These are phyloP conservation scores for Troides oblongomaculatus DNA, from an alignment of 2,888 invertebrate genomes.

Conservation along the genomic window DNA sequence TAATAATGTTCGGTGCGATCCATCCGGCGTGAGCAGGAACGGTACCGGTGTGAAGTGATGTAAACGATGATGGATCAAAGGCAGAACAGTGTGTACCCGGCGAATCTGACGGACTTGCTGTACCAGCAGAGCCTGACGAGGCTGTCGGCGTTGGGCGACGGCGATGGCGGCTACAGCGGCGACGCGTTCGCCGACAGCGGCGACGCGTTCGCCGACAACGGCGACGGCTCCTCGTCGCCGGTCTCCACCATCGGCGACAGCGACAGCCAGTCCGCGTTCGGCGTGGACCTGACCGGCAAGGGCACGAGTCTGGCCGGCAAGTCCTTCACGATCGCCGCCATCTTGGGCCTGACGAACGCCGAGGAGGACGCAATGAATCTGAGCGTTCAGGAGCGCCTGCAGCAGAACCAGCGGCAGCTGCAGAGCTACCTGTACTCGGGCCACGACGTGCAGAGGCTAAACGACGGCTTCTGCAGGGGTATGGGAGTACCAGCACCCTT, in stretches of 20 bases:
- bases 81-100: constrained; percentile 55
- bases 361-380: constrained; percentile 77
- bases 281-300: constrained; percentile 71
- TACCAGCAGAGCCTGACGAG: constrained; percentile 64
- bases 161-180: constrained; percentile 51
- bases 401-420: constrained; percentile 66
- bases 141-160: constrained; percentile 48
- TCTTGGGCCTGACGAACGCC: constrained; percentile 85
- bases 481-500: constrained; percentile 56
- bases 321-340: constrained; percentile 93
- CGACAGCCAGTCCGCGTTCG: constrained; percentile 64
- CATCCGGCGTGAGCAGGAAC: no score
- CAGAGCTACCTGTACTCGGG: constrained; percentile 68
- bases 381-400: constrained; percentile 75
- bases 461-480: constrained; percentile 63
- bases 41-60: constrained; percentile 32
- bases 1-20: neutral
- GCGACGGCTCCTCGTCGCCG: constrained; percentile 57
- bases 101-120: constrained; percentile 60
- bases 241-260: constrained; percentile 66
- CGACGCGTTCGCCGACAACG: constrained; percentile 38
- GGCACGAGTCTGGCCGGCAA: constrained; percentile 78
- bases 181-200: constrained; percentile 47
- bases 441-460: constrained; percentile 64
- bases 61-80: constrained; percentile 64